A percentile compares a stretch with the other conserved stretches of the same genome.
Conservation (phyloP, 53 echinoderm and acorn worm species). For the Holothuria scabra region DNA sequence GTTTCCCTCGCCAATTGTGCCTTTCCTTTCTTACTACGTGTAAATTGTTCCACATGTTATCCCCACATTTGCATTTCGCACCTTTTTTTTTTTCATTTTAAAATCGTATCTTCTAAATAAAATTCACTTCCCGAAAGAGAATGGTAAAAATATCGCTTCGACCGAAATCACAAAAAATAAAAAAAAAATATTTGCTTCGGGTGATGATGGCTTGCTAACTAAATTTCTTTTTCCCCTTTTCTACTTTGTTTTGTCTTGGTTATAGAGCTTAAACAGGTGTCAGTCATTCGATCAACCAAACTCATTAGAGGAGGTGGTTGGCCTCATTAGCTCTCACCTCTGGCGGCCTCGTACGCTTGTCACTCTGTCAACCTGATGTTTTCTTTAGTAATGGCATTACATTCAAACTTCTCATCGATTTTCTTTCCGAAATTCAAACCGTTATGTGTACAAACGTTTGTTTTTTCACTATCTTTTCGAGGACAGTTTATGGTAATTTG, state of each 20-base stretch:
- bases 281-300: conserved; percentile 25
- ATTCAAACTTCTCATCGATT: conserved; percentile 33
- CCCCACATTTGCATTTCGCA: no score
- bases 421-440: conserved; percentile 18
- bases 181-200: no score
- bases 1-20: no score
- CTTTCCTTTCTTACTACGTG: no score
- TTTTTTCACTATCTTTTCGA: conserved; percentile 1
- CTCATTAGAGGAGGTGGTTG: conserved; percentile 18
- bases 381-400: conserved; percentile 40
- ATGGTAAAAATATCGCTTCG: no score
- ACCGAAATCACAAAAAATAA: no score
- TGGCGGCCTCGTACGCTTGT: conserved; percentile 24
- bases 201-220: no score
- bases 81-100: no score
- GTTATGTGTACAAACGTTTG: conserved; percentile 28
- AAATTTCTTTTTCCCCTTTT: no score
- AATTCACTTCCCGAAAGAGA: no score
- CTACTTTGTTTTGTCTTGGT: neutral
- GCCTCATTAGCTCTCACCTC: conserved; percentile 32
- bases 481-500: conserved; percentile 43
- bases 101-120: no score
- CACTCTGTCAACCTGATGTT: conserved; percentile 31
- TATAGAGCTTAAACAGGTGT: conserved; percentile 16
- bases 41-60: no score